These are phyloP conservation scores for Abrostola triplasia DNA, from an alignment of 2,888 invertebrate species.

Conservation along the genomic window DNA sequence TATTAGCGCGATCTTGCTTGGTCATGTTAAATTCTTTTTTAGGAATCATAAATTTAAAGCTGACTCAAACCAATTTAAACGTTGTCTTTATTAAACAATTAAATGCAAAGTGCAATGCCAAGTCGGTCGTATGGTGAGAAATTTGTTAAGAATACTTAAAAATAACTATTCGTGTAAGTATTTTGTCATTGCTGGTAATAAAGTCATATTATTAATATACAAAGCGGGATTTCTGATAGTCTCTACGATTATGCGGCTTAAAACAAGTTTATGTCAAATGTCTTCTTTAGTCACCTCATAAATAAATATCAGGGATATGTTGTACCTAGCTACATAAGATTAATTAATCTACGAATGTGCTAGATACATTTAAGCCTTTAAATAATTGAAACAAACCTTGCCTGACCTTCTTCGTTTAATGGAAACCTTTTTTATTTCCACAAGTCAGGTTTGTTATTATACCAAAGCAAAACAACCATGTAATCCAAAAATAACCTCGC, in stretches of 20 bases:
- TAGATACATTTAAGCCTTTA: too few species aligned
- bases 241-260: too few species aligned
- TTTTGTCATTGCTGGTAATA: not conserved
- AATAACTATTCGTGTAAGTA: not conserved
- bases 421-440: not conserved
- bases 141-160: constrained; percentile 2
- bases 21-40: not conserved
- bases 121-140: constrained; percentile 1
- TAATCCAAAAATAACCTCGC: constrained; percentile 2
- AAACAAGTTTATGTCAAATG: too few species aligned
- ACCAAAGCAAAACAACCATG: not conserved
- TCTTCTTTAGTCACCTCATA: too few species aligned
- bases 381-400: not conserved
- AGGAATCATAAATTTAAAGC: not conserved
- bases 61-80: not conserved
- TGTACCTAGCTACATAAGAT: too few species aligned
- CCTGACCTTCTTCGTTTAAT: not conserved
- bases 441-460: not conserved
- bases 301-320: too few species aligned
- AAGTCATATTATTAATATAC: not conserved
- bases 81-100: constrained; percentile 2
- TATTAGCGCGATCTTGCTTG: too few species aligned
- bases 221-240: too few species aligned
- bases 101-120: constrained; percentile 4
- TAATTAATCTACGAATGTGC: too few species aligned